phyloP scores from a whole-genome alignment of 2,113 vertebrate genomes.

The Taxidea taxus region DNA sequence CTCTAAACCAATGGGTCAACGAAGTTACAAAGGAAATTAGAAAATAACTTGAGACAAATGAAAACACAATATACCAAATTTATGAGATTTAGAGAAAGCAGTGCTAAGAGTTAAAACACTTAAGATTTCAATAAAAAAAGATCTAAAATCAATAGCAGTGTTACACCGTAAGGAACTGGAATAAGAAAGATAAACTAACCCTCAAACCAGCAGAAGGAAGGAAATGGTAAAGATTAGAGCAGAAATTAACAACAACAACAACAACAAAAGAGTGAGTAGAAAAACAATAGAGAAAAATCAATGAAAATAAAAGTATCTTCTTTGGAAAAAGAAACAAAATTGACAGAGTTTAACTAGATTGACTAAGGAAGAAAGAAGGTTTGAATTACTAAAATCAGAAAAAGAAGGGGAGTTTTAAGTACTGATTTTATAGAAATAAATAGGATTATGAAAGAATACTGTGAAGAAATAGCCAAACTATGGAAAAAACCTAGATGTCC shows the following conservation, averaged over 20 bases:
- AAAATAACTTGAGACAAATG: not conserved
- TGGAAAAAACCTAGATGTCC: too few species aligned
- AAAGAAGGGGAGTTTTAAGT: not conserved
- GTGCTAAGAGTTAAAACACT: not conserved
- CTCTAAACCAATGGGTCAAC: not conserved
- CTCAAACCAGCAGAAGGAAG: not conserved
- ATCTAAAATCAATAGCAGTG: not conserved
- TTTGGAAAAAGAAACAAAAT: not conserved
- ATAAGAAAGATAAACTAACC: not conserved
- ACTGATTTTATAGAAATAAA: not conserved
- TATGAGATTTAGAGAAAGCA: not conserved
- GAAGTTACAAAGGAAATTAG: not conserved
- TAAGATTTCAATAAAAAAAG: not conserved
- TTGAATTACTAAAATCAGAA: not conserved
- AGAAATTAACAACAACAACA: not conserved
- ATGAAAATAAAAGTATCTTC: not conserved
- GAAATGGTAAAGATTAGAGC: not conserved
- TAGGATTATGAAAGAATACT: not conserved
- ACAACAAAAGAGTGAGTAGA: not conserved
- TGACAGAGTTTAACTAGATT: not conserved
- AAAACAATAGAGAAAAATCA: not conserved
- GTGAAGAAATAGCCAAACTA: not conserved
- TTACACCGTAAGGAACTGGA: not conserved
- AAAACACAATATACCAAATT: not conserved
- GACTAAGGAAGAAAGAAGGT: not conserved